These are phyloP conservation scores for Lates calcarifer DNA, from an alignment of 2,113 vertebrate genomes.

Conservation along the genomic window DNA sequence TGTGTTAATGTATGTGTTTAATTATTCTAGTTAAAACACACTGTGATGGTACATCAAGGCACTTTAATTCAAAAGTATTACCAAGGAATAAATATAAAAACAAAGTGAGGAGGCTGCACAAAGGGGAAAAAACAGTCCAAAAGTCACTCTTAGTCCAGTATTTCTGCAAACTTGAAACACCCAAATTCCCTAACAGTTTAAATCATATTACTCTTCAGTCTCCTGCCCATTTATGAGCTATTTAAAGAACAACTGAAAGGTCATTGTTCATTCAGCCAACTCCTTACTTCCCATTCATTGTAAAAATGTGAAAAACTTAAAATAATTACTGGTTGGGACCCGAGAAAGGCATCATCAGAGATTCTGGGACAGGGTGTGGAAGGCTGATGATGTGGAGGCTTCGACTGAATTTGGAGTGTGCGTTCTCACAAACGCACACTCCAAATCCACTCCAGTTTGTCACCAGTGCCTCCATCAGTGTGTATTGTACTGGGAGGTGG, in stretches of 20 bases:
- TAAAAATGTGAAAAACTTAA: conserved; percentile 3
- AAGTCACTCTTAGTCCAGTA: neutral
- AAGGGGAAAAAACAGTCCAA: neutral
- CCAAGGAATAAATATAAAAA: neutral
- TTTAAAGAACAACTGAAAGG: conserved; percentile 21
- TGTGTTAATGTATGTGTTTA: too few species aligned
- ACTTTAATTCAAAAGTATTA: neutral
- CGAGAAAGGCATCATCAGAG: conserved; percentile 29
- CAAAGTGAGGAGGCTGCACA: neutral
- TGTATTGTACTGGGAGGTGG: conserved; percentile 19
- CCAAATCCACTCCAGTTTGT: conserved; percentile 11
- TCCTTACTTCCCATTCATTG: conserved; percentile 36
- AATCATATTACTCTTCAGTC: neutral
- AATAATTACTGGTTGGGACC: conserved; percentile 25
- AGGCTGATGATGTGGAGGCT: conserved; percentile 43
- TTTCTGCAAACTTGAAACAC: conserved; percentile 19
- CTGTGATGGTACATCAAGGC: neutral
- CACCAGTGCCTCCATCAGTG: conserved; percentile 12
- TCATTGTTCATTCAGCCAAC: conserved; percentile 43
- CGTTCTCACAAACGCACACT: neutral
- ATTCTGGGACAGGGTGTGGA: conserved; percentile 43
- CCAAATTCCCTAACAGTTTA: neutral
- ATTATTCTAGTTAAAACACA: neutral
- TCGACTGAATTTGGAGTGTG: neutral
- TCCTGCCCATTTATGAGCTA: conserved; percentile 18